phyloP scores from a whole-genome alignment of 2,113 vertebrate genomes.

The Trachemys scripta region DNA sequence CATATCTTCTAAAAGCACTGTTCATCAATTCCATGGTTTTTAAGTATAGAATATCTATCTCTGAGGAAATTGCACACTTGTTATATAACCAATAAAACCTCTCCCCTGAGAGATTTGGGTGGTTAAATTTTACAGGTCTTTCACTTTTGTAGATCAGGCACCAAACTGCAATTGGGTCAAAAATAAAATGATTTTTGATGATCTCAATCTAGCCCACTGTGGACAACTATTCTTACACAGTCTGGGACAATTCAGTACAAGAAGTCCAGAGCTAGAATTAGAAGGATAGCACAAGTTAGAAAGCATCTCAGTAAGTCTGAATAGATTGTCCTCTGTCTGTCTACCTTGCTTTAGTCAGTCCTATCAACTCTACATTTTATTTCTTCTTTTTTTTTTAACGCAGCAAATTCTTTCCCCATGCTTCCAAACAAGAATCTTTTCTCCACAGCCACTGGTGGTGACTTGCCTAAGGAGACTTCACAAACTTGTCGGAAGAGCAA shows the following conservation, averaged over 20 bases:
- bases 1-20: not conserved
- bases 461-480: not conserved
- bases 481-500: not conserved
- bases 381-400: not conserved
- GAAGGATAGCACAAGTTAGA: not conserved
- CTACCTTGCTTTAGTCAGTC: not conserved
- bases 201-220: not conserved
- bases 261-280: not conserved
- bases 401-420: not conserved
- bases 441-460: not conserved
- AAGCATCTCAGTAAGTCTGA: not conserved
- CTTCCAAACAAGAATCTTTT: not conserved
- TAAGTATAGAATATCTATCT: too few species aligned
- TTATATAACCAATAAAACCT: not conserved
- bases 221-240: not conserved
- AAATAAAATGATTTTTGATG: not conserved
- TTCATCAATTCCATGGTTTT: not conserved
- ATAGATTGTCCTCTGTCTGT: not conserved
- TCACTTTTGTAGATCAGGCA: not conserved
- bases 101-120: not conserved
- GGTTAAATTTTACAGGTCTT: not conserved
- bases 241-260: not conserved
- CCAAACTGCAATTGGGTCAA: fast-evolving
- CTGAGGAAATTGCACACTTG: not conserved
- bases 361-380: not conserved